Conservation (phyloP, 2,888 invertebrate species). For the Polietes domitor region DNA sequence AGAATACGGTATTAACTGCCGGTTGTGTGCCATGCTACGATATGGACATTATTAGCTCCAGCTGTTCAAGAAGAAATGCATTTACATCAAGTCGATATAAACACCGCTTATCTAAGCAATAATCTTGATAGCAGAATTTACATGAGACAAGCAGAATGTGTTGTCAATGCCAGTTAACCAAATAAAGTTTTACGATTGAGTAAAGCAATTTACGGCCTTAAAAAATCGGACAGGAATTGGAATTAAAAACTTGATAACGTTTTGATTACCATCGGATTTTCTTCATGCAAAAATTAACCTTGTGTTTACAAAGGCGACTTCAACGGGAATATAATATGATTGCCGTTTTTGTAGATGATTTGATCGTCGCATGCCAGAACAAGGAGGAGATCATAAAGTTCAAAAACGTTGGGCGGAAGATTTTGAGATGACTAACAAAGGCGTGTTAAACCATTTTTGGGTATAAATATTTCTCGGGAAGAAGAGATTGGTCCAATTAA, state of each 20-base stretch:
- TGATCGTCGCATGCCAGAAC: constrained; percentile 40
- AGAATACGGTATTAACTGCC: constrained; percentile 54
- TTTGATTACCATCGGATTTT: constrained; percentile 52
- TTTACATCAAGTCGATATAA: too few species aligned
- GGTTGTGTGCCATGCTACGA: too few species aligned
- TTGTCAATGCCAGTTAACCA: constrained; percentile 19
- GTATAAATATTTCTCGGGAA: constrained; percentile 12
- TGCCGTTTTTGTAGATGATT: constrained; percentile 59
- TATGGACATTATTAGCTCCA: too few species aligned
- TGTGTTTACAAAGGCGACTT: constrained; percentile 52
- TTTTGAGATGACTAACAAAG: constrained; percentile 13
- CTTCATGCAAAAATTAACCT: constrained; percentile 53
- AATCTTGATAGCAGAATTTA: constrained; percentile 60
- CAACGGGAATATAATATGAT: constrained; percentile 43
- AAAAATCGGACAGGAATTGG: constrained; percentile 69
- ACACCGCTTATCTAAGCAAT: too few species aligned
- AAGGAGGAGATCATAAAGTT: constrained; percentile 44
- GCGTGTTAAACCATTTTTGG: not conserved
- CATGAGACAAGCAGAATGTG: constrained; percentile 62
- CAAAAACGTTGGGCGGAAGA: not conserved
- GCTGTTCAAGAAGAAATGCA: too few species aligned
- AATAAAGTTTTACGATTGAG: constrained; percentile 58
- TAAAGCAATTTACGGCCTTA: constrained; percentile 69
- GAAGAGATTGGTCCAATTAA: constrained; percentile 17
- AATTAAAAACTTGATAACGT: constrained; percentile 65